A percentile compares a stretch with the other conserved stretches of the same genome.
Evolutionary conservation across 1,140 invertebrate genomes (phyloP).

Genomic region (Pachyrhynchus sulphureomaculatus): DNA sequence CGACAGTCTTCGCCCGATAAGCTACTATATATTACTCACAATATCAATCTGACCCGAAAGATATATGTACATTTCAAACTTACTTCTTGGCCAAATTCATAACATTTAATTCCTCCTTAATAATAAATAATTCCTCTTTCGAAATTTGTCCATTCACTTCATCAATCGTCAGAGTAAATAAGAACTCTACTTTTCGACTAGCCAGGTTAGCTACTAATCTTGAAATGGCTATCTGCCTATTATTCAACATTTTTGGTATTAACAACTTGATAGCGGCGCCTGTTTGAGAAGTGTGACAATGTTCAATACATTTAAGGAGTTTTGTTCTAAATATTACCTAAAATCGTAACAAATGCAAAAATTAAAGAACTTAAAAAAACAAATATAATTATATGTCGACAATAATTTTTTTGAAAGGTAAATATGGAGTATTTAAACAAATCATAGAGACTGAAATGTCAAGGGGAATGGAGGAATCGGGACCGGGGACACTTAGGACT

Average conservation of each 20-base stretch:
- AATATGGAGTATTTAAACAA: too few relatives aligned
- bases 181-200: slow-evolving; percentile 62
- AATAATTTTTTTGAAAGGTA: too few relatives aligned
- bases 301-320: slow-evolving; percentile 52
- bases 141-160: slow-evolving; percentile 60
- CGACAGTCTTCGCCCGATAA: too few relatives aligned
- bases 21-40: too few relatives aligned
- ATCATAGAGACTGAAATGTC: too few relatives aligned
- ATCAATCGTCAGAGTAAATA: slow-evolving; percentile 58
- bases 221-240: slow-evolving; percentile 61
- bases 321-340: slow-evolving; percentile 33
- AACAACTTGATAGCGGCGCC: slow-evolving; percentile 63
- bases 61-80: slow-evolving; percentile 25
- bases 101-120: slow-evolving; percentile 57
- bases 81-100: slow-evolving; percentile 59
- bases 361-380: background rate
- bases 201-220: slow-evolving; percentile 63
- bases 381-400: too few relatives aligned
- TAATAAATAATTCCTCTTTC: slow-evolving; percentile 59
- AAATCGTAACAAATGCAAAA: slow-evolving; percentile 5
- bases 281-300: slow-evolving; percentile 66
- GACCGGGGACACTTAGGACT: too few relatives aligned
- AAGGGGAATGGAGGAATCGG: too few relatives aligned
- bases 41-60: too few relatives aligned
- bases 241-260: slow-evolving; percentile 61